phyloP scores from a whole-genome alignment of 2,888 invertebrate species.

The Exephanes ischioxanthus region DNA sequence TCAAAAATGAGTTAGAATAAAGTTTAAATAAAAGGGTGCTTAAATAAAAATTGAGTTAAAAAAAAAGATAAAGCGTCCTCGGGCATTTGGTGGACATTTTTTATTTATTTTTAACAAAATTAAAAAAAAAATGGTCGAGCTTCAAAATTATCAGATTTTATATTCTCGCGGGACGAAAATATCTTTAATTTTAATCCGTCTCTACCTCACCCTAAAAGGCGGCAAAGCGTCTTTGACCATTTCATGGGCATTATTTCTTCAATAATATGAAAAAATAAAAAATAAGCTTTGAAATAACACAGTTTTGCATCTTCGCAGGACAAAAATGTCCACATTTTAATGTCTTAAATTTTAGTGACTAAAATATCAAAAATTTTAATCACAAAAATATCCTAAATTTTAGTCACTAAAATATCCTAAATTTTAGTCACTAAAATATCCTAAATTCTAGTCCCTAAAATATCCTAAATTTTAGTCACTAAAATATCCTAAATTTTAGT shows the following conservation, averaged over 20 bases:
- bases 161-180: too few relatives aligned
- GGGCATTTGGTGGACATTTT: too few relatives aligned
- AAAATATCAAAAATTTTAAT: background rate
- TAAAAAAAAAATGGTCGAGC: too few relatives aligned
- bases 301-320: background rate
- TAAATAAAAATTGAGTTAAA: too few relatives aligned
- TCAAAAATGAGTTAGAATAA: too few relatives aligned
- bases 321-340: background rate
- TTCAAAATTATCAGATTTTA: too few relatives aligned
- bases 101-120: too few relatives aligned
- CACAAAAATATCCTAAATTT: background rate
- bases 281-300: background rate
- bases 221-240: background rate
- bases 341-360: background rate
- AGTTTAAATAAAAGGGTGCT: too few relatives aligned
- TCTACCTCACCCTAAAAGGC: background rate
- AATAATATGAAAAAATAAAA: too few relatives aligned
- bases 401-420: background rate
- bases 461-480: background rate
- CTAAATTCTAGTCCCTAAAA: background rate
- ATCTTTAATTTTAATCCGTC: too few relatives aligned
- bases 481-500: background rate
- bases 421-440: background rate
- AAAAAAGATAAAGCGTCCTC: too few relatives aligned
- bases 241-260: too few relatives aligned